These are phyloP conservation scores for Drosophila insularis DNA, from an alignment of 1,140 invertebrate genomes.

Conservation along the genomic window DNA sequence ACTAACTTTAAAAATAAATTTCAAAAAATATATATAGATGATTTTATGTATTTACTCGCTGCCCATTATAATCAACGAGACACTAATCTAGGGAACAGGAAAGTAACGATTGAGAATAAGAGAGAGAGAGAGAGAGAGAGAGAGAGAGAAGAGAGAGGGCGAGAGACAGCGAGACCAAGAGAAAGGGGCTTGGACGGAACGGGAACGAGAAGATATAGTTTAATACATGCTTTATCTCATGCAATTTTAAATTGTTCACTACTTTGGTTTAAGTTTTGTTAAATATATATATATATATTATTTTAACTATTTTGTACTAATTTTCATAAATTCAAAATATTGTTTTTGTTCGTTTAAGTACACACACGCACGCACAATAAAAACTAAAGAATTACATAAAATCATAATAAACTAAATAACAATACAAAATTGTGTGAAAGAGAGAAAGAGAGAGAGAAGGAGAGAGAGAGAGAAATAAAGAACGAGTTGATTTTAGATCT, in stretches of 20 bases:
- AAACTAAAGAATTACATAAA: neutral
- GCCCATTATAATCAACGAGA: neutral
- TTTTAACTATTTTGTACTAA: neutral
- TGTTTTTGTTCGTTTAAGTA: neutral
- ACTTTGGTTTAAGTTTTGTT: neutral
- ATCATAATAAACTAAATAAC: neutral
- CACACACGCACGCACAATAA: constrained; percentile 2
- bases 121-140: constrained; percentile 10
- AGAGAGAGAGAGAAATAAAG: constrained; percentile 20
- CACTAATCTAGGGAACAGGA: neutral
- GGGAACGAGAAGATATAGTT: constrained; percentile 11
- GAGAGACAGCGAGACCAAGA: constrained; percentile 6
- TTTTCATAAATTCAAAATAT: neutral
- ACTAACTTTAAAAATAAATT: neutral
- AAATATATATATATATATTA: neutral
- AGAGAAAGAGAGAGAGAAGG: constrained; percentile 15
- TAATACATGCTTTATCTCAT: neutral
- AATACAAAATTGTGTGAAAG: neutral
- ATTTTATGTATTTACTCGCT: constrained; percentile 10
- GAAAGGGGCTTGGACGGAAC: neutral
- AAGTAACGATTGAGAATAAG: neutral
- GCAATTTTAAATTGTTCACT: neutral
- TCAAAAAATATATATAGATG: neutral
- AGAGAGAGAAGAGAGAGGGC: constrained; percentile 6
- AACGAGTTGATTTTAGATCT: constrained; percentile 9